Evolutionary conservation across 1,140 invertebrate species (phyloP).

Genomic region (Bombus confusus): DNA sequence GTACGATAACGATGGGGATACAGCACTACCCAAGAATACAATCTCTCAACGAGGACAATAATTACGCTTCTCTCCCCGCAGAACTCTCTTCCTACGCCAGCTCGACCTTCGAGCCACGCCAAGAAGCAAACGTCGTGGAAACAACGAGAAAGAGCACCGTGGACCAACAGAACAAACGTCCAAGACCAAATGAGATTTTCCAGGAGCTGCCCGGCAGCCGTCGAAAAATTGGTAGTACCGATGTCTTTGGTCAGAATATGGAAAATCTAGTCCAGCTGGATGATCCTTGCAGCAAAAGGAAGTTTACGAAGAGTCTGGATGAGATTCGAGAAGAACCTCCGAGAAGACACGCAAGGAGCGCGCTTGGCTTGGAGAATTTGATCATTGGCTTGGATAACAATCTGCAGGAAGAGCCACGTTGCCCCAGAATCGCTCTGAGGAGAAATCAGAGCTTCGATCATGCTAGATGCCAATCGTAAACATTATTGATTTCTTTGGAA

Average conservation of each 20-base stretch:
- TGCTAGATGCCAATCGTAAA: constrained; percentile 63
- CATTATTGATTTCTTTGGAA: neutral
- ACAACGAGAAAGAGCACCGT: constrained; percentile 24
- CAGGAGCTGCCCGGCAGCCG: constrained; percentile 54
- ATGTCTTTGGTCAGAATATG: constrained; percentile 78
- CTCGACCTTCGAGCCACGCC: constrained; percentile 73
- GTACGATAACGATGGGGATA: constrained; percentile 75
- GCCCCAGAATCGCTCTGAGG: constrained; percentile 65
- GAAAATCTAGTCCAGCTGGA: constrained; percentile 77
- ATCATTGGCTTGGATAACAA: constrained; percentile 52
- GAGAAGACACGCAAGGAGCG: constrained; percentile 67
- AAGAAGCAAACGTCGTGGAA: constrained; percentile 35
- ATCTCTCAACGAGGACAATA: constrained; percentile 67
- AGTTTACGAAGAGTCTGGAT: constrained; percentile 76
- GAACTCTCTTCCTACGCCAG: constrained; percentile 75
- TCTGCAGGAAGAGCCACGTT: constrained; percentile 31
- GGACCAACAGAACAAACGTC: constrained; percentile 37
- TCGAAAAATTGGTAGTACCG: constrained; percentile 74
- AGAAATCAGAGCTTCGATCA: constrained; percentile 79
- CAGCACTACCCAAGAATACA: constrained; percentile 74
- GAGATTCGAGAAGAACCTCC: constrained; percentile 75
- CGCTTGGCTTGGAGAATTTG: constrained; percentile 63
- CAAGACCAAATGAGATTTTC: constrained; percentile 45
- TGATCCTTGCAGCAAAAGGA: constrained; percentile 60
- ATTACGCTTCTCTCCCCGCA: constrained; percentile 73